These are phyloP conservation scores for Anguilla obscura DNA, from an alignment of 2,797 vertebrate genomes.

Conservation along the genomic window DNA sequence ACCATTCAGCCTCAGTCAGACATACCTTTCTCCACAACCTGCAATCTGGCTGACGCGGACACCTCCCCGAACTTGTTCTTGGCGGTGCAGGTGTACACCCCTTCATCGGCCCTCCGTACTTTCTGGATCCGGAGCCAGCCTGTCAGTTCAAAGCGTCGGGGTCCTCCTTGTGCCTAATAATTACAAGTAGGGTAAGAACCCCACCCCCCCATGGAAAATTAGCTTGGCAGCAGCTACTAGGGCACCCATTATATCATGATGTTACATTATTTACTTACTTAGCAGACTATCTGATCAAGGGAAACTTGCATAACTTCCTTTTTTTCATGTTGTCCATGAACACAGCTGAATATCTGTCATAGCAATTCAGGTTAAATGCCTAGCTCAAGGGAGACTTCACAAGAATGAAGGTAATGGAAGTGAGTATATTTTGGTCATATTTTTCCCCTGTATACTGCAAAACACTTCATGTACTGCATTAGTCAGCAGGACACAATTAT, in stretches of 20 bases:
- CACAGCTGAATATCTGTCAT: not conserved
- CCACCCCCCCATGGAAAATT: not conserved
- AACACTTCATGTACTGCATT: not conserved
- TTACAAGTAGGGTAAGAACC: constrained; percentile 40
- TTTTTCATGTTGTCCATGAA: not conserved
- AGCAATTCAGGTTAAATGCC: not conserved
- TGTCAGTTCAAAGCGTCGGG: constrained; percentile 52
- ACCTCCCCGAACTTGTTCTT: constrained; percentile 57
- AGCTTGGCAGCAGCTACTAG: not conserved
- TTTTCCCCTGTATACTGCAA: not conserved
- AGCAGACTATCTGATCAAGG: not conserved
- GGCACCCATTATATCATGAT: not conserved
- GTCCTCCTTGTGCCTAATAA: constrained; percentile 54
- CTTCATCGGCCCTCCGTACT: constrained; percentile 48
- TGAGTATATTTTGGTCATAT: not conserved
- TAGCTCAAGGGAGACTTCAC: not conserved
- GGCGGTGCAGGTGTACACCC: constrained; percentile 57
- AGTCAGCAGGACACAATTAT: not conserved
- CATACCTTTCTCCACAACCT: constrained; percentile 55
- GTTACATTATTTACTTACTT: not conserved
- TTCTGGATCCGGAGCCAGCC: constrained; percentile 59
- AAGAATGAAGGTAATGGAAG: not conserved
- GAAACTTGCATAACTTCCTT: not conserved
- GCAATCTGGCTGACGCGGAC: constrained; percentile 55
- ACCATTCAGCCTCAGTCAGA: constrained; percentile 21